Evolutionary conservation across 1,140 invertebrate species (phyloP), one percentile per base, ranked within the genome.

Genomic region (Phymastichus coffea): DNA sequence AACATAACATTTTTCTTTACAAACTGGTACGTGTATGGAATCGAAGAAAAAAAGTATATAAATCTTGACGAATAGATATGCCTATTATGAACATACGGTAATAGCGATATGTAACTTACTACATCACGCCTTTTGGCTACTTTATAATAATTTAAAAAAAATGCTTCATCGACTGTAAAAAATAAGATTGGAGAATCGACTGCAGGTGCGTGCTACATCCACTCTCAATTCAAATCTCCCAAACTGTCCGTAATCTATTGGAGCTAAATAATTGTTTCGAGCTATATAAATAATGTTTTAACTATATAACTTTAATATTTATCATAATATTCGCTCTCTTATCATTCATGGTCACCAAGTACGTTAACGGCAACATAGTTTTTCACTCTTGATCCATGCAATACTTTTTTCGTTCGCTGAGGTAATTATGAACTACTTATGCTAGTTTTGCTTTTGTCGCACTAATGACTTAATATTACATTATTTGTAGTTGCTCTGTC

Each of bases 371-470:
- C 25, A 60, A 54, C 28, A n/a, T n/a, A 33, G 15, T 35, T n/a
- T 40, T 60, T 43, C 41, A 40, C 35, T 9, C 43, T 53, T 59
- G 38, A 59, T 60, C 51, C 25, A 48, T 55, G 59, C 43, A 61
- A 61, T 61, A 61, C 59, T 53, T 61, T n/a, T 53, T 60, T 37
- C 43, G 17, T 54, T 54, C 22, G 25, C 17, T 47, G 33, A 28
- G 22, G 20, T 38, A n/a, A 60, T 17, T 48, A 52, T 20, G n/a
- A 49, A 54, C 44, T 37, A 57, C 46, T 57, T 57, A 56, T n/a
- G 52, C 55, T 68, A 71, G 40, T 71, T 71, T 63, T 69, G 63
- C 33, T 73, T 77, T 65, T 74, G 66, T 58, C 68, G 71, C 4
- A 66, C 26, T 65, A 69, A 74, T 49, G 70, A 61, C 64, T 77